Base-by-base conservation (phyloP, 1,140 invertebrate species). In the Arion vulgaris region DNA sequence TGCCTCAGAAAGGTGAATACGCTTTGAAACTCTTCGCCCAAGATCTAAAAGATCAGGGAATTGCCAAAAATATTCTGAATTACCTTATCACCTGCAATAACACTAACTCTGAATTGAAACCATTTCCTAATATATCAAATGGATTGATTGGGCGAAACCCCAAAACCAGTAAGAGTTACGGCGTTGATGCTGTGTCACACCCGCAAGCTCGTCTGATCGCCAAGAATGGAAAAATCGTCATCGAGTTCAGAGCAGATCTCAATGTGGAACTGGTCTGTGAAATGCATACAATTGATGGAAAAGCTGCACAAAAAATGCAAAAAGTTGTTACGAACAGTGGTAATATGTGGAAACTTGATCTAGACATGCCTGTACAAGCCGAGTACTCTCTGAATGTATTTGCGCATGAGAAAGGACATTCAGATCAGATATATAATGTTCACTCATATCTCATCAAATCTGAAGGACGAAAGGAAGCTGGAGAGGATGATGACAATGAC, bases 331-430 rank as follows among this genome's bases (percentile, higher is more conserved):
- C 73, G 26, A 85, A 89, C 68, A 84, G 85, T 7, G 86, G 87
- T 26, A 86, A 86, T 0, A 85, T 87, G 69, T 90, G 89, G 90
- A 77, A 82, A 13, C 90, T 91, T 76, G 87, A 90, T 72, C 69
- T 90, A 2, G 88, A 89, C 51, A 82, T 91, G 82, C 88, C 89
- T 7, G 84, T 87, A 7, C 78, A 83, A 13, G 91, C 90, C 0
- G 90, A 91, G 83, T 91, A 90, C 81, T 89, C 89, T 0, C 74
- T 90, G n/a, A 91, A 91, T 82, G 86, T 91, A 53, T 91, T 89
- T 81, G 88, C 87, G 23, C 84, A 86, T 68, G 73, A 87, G 39
- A 89, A 91, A 80, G 85, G 62, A 11, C 79, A 89, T 57, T 78
- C 74, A 0, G 82, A 53, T 26, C 83, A 89, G 62, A 87, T 91